Evolutionary conservation across 2,113 vertebrate genomes (phyloP).

Genomic region (Tor tambroides): DNA sequence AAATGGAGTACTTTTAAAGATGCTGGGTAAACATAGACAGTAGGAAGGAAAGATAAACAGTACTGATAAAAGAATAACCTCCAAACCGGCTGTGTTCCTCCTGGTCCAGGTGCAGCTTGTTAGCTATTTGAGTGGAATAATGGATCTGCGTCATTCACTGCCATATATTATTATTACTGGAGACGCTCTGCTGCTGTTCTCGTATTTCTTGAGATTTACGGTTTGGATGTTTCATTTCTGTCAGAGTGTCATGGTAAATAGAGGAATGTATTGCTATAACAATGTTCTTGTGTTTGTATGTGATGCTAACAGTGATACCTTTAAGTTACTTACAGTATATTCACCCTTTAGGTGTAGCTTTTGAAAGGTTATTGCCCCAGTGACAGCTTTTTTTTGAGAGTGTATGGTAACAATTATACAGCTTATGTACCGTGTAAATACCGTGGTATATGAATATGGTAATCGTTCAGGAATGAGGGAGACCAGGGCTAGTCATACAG

Average conservation of each 20-base stretch:
- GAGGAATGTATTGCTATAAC: neutral
- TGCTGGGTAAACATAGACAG: neutral
- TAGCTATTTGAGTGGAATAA: conserved; percentile 35
- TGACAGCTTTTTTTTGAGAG: too few species aligned
- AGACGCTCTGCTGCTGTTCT: neutral
- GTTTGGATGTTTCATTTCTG: neutral
- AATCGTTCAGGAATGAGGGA: neutral
- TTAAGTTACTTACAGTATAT: neutral
- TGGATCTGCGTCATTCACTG: conserved; percentile 12
- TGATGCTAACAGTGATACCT: neutral
- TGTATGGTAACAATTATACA: too few species aligned
- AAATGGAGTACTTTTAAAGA: conserved; percentile 10
- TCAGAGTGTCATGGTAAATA: neutral
- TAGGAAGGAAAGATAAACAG: conserved; percentile 23
- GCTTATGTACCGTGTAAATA: neutral
- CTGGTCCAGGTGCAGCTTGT: conserved; percentile 28
- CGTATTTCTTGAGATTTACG: neutral
- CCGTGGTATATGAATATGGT: neutral
- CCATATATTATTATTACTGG: conserved; percentile 7
- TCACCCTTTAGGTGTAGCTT: too few species aligned
- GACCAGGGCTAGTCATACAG: neutral
- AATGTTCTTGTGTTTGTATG: neutral
- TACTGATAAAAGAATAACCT: conserved; percentile 9
- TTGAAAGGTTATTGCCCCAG: too few species aligned
- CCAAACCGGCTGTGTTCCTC: neutral